Base-by-base conservation (phyloP, 2,113 vertebrate genomes). In the Semnornis frantzii region DNA sequence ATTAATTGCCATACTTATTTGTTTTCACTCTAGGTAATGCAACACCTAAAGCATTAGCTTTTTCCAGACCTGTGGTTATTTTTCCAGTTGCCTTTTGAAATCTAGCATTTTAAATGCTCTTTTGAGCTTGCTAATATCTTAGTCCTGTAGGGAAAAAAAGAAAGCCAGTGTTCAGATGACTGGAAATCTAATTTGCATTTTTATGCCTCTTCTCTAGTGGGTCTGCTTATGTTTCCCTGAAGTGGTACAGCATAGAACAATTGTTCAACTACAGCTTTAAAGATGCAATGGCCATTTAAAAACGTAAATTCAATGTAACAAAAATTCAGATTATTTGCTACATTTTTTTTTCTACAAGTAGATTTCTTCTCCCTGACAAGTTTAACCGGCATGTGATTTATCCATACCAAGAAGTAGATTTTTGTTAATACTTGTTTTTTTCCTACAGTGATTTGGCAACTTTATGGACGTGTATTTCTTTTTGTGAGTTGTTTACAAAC, bases 111-210 rank as follows among this genome's bases (percentile, higher is more conserved):
- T 39, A 82, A 73, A 80, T 39, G 3, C 3, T 85, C 8, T 48
- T 96, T 81, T 86, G 52, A 82, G 88, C 54, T 86, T 54, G 10
- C 23, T 73, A 88, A 27, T 5, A 15, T 30, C 21, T 42, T 60
- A 31, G 25, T 46, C 62, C 8, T 28, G 15, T 15, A 8, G 2
- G 7, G 27, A 42, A 58, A 66, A 42, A 24, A n/a, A 30, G 14
- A 9, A 28, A 46, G 20, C 8, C 27, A 58, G 5, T 58, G 14
- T 82, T 94, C 70, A 94, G 58, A 58, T 94, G 80, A 90, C 25
- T 78, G 62, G 12, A n/a, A 90, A 84, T 87, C 87, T 72, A 50
- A 92, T 92, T 94, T 92, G 55, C 88, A 87, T 96, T 84, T 92
- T 90, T 84, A 93, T 87, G 39, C 20, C 23, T 93, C 39, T 82